Percentiles rank a stretch among this genome's conserved stretches.
These are phyloP conservation scores for Coenobita brevimanus DNA, from an alignment of 1,140 invertebrate genomes.

Conservation along the genomic window DNA sequence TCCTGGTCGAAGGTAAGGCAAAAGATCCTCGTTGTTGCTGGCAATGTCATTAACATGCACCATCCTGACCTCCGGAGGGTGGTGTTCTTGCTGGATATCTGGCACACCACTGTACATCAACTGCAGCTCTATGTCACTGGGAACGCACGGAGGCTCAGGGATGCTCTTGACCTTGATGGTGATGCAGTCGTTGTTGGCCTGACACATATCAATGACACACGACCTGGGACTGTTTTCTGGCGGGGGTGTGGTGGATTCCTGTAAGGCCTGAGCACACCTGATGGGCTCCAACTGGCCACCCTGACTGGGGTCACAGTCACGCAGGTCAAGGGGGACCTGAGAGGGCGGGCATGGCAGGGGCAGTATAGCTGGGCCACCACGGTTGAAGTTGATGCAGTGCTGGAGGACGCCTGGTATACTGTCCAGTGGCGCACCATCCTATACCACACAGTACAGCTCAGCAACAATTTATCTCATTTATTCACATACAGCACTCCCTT, in stretches of 20 bases:
- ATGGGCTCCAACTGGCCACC: slow-evolving; percentile 5
- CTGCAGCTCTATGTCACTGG: neutral
- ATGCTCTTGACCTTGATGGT: neutral
- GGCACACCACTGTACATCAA: neutral
- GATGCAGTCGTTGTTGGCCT: neutral
- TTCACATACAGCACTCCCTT: no score
- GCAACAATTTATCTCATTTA: no score
- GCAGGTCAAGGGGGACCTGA: neutral
- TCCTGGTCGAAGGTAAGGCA: no score
- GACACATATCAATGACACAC: neutral
- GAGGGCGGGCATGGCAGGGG: neutral
- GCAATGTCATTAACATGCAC: no score
- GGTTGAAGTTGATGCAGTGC: neutral
- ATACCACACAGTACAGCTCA: no score
- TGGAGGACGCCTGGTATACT: neutral
- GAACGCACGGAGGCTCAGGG: neutral
- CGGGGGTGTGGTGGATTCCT: neutral
- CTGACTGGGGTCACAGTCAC: slow-evolving; percentile 31
- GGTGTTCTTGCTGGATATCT: no score
- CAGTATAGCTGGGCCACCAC: neutral
- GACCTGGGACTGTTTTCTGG: neutral
- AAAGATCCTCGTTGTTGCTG: no score
- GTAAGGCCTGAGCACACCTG: neutral
- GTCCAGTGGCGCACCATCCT: neutral
- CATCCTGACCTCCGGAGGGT: no score